These are phyloP conservation scores for Leptopilina myrica DNA, from an alignment of 2,888 invertebrate genomes.

Conservation along the genomic window DNA sequence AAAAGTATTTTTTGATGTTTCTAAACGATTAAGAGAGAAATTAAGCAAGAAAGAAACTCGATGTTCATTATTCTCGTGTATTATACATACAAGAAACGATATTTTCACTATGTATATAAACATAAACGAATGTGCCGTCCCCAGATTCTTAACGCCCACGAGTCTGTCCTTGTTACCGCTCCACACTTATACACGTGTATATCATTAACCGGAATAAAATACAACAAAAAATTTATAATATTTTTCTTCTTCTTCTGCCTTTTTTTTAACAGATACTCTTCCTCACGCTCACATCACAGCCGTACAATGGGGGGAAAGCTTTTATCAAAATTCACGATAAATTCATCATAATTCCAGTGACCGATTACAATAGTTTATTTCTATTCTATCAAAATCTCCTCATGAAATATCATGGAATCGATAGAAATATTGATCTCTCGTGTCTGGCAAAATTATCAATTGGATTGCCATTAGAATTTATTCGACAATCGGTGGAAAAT, in stretches of 20 bases:
- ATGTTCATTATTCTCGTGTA: slow-evolving; percentile 32
- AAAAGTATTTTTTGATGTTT: slow-evolving; percentile 13
- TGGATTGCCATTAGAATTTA: slow-evolving; percentile 79
- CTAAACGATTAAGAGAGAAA: slow-evolving; percentile 27
- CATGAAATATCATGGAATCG: slow-evolving; percentile 80
- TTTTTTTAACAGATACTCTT: slow-evolving; percentile 78
- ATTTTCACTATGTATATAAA: slow-evolving; percentile 12
- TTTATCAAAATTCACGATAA: slow-evolving; percentile 81
- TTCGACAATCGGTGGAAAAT: slow-evolving; percentile 76
- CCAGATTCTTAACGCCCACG: slow-evolving; percentile 39
- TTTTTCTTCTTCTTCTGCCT: neutral
- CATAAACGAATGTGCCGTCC: slow-evolving; percentile 18
- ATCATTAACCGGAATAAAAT: slow-evolving; percentile 39
- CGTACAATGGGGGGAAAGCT: slow-evolving; percentile 76
- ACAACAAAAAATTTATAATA: neutral
- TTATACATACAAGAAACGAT: slow-evolving; percentile 22
- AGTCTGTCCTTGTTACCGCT: slow-evolving; percentile 37
- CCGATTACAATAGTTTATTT: slow-evolving; percentile 81
- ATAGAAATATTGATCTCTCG: slow-evolving; percentile 80
- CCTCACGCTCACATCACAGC: slow-evolving; percentile 83
- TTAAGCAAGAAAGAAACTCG: slow-evolving; percentile 40
- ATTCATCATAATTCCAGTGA: slow-evolving; percentile 78
- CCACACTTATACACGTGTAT: slow-evolving; percentile 35
- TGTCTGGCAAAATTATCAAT: slow-evolving; percentile 79
- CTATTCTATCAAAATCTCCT: slow-evolving; percentile 79